Base-by-base conservation (phyloP, 2,888 invertebrate species). In the Meteorus colon region DNA sequence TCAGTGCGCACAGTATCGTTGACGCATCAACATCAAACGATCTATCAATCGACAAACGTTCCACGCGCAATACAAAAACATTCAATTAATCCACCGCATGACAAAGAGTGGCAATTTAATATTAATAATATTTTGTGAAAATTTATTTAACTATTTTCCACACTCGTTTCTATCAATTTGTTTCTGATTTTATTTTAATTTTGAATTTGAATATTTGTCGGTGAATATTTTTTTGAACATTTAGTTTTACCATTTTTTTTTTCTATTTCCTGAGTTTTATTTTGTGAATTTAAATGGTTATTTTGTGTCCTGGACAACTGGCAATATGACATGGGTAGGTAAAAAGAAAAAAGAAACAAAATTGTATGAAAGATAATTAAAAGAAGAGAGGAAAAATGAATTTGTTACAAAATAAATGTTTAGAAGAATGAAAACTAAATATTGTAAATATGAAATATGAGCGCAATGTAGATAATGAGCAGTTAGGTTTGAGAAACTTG, bases 1-100 rank as follows among this genome's bases (percentile, higher is more conserved):
- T 86, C 87, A 86, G 86, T 86, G 86, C 86, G 86, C 83, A 86
- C 85, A 82, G 85, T 80, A 83, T 84, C 82, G 85, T 84, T 84
- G 81, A 80, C 82, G 82, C 81, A 85, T 77, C 79, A 83, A 81
- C 82, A 74, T 55, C 68, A 31, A 69, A 66, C 62, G 37, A 41
- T 62, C 71, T 12, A 68, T 51, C 74, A 55, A 55, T 55, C 55
- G 55, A 19, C 19, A 55, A 55, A 55, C n/a, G 19, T 55, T 55
- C n/a, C 55, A 55, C 55, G 55, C 19, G 55, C 41, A 55, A 55
- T 55, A 19, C n/a, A 55, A 55, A n/a, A 24, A 24, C 2, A 55
- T 55, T 19, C 19, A n/a, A 19, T 55, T 19, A 55, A 19, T 8
- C 4, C 1, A 55, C n/a, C n/a, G 6, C n/a, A 68, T 68, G 29